These are phyloP conservation scores for Trinorchestia longiramus DNA, from an alignment of 1,140 invertebrate species.

Conservation along the genomic window DNA sequence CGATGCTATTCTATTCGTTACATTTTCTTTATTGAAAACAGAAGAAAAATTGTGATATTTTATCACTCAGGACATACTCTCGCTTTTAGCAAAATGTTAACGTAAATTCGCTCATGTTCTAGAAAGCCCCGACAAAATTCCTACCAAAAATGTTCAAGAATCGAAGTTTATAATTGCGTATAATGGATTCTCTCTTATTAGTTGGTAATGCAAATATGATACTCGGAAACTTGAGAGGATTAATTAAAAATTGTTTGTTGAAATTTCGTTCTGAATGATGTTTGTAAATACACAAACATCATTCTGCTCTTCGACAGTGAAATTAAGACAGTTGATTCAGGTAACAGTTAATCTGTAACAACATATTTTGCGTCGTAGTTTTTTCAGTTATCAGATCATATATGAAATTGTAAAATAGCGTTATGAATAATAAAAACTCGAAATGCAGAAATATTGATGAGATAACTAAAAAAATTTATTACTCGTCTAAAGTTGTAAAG, in stretches of 20 bases:
- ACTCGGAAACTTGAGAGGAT: not conserved
- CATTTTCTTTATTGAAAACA: not conserved
- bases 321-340: too few relatives aligned
- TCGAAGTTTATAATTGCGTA: not conserved
- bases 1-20: not conserved
- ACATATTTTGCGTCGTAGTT: not conserved
- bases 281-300: too few relatives aligned
- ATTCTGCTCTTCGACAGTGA: too few relatives aligned
- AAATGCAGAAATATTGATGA: too few relatives aligned
- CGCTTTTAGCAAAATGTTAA: not conserved
- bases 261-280: not conserved
- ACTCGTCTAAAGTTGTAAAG: not conserved
- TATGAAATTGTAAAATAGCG: not conserved
- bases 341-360: too few relatives aligned
- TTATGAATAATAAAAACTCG: too few relatives aligned
- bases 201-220: not conserved
- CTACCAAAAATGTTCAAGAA: not conserved
- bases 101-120: not conserved
- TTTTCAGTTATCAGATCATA: not conserved
- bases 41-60: not conserved
- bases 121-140: not conserved
- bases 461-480: not conserved
- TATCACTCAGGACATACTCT: not conserved
- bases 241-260: not conserved
- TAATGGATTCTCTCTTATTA: not conserved